Base-by-base conservation (phyloP, 1,140 invertebrate genomes). In the Caenorhabditis brenneri region DNA sequence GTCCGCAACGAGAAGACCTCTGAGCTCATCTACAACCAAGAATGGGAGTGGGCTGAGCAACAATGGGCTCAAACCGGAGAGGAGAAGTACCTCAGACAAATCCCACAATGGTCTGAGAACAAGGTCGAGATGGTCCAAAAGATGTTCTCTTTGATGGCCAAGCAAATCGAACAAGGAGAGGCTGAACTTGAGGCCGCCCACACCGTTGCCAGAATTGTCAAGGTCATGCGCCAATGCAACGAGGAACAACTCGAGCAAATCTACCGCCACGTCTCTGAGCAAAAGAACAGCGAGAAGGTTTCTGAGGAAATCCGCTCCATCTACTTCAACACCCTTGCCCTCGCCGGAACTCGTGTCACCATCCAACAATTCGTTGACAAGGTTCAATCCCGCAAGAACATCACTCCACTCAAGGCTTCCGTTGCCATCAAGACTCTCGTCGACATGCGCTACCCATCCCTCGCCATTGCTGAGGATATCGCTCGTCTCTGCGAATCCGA, bases 11-110 rank as follows among this genome's bases (percentile, higher is more conserved):
- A 86, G 36, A 84, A 84, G 53, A 82, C 89, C 27, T 84, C 89
- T 29, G 39, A 69, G 9, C 80, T 88, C 27, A 33, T 89, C 42
- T 89, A 88, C 81, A 60, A 82, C 79, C 51, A 80, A 22, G 83
- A 89, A 42, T 80, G 60, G 39, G 88, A 88, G 24, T 36, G 55
- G 22, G 84, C 53, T 24, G 81, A 81, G 80, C 84, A 89, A 53
- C 87, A 87, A 31, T 89, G 88, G 81, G 88, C 84, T 82, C 58
- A 79, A 82, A 82, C 82, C 51, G 87, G 87, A 81, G 85, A 88
- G 55, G 82, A 85, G 49, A 86, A 86, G 33, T 85, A 53, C 27
- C 80, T 84, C 33, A 48, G 51, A 58, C 51, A 53, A n/a, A 42
- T 79, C 15, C 51, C 80, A 80, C 86, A 84, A 33, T 83, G 80